Evolutionary conservation across 37 sponge, comb jelly and placozoan species (phyloP).

Genomic region (Cladorhizidae sp.): DNA sequence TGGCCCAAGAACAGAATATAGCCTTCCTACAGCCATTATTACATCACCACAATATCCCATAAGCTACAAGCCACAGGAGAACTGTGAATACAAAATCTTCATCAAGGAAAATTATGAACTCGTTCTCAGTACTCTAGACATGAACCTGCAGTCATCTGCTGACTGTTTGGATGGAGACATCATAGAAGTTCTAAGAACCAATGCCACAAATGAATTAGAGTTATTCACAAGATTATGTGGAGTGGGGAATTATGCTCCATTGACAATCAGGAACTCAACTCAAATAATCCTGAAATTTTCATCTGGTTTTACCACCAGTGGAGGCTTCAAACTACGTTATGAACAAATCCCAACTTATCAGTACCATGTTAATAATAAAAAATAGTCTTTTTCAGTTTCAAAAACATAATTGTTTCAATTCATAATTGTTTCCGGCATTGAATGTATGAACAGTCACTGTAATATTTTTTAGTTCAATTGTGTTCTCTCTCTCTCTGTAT

Average conservation of each 20-base stretch:
- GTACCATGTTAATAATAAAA: neutral
- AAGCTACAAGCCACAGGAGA: slow-evolving; percentile 30
- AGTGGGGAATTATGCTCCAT: neutral
- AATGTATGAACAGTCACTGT: too few relatives aligned
- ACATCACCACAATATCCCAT: slow-evolving; percentile 68
- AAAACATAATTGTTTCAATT: too few relatives aligned
- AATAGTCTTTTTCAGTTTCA: too few relatives aligned
- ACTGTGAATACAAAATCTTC: slow-evolving; percentile 34
- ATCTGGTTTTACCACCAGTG: slow-evolving; percentile 24
- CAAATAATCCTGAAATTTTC: slow-evolving; percentile 31
- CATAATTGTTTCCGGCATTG: neutral
- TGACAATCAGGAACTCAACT: slow-evolving; percentile 3
- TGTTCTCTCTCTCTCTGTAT: too few relatives aligned
- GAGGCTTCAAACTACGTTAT: slow-evolving; percentile 37
- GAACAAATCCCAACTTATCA: slow-evolving; percentile 16
- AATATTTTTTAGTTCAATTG: too few relatives aligned
- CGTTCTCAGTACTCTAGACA: slow-evolving; percentile 15
- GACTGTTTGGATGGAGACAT: slow-evolving; percentile 38
- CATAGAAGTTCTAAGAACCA: slow-evolving; percentile 6
- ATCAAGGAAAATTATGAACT: slow-evolving; percentile 22
- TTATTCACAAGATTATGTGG: slow-evolving; percentile 28
- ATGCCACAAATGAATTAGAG: neutral
- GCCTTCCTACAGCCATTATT: slow-evolving; percentile 34
- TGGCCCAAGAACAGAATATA: slow-evolving; percentile 48
- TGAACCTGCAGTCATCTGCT: slow-evolving; percentile 30